phyloP scores from a whole-genome alignment of 2,113 vertebrate species.

The Oncorhynchus clarkii region DNA sequence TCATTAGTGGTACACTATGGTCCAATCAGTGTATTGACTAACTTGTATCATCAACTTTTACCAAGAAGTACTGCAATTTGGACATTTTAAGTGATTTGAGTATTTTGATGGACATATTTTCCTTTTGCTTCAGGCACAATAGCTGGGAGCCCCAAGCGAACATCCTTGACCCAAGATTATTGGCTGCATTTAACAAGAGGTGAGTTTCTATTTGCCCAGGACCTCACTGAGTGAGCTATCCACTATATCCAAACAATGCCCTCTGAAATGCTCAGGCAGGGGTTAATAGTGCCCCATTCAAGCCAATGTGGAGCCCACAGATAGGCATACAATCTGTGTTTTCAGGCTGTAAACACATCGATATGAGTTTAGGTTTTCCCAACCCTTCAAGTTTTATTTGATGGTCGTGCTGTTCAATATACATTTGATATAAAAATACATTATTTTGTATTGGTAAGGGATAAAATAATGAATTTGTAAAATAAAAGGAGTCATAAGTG shows the following conservation, averaged over 20 bases:
- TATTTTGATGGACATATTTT: background rate
- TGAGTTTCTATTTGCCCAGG: slow-evolving; percentile 52
- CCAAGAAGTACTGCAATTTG: background rate
- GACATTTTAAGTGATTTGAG: background rate
- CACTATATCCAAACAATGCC: slow-evolving; percentile 30
- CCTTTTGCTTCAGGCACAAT: slow-evolving; percentile 85
- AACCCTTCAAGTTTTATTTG: background rate
- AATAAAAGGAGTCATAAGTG: too few relatives aligned
- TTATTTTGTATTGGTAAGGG: background rate
- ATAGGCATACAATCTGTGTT: slow-evolving; percentile 11
- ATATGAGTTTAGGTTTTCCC: background rate
- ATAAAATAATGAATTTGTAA: background rate
- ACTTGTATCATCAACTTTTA: too few relatives aligned
- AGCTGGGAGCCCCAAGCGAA: slow-evolving; percentile 99
- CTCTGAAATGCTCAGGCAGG: slow-evolving; percentile 28
- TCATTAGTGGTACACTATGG: background rate
- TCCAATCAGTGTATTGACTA: background rate
- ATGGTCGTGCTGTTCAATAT: too few relatives aligned
- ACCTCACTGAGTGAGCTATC: background rate
- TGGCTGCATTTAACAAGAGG: slow-evolving; percentile 98
- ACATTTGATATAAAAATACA: background rate
- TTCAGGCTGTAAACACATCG: background rate
- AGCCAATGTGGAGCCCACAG: slow-evolving; percentile 14
- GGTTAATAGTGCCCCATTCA: slow-evolving; percentile 31
- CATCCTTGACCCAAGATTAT: slow-evolving; percentile 92